A percentile compares a stretch with the other conserved stretches of the same genome.
Evolutionary conservation across 2,888 invertebrate genomes (phyloP).

Genomic region (Acheta domesticus): DNA sequence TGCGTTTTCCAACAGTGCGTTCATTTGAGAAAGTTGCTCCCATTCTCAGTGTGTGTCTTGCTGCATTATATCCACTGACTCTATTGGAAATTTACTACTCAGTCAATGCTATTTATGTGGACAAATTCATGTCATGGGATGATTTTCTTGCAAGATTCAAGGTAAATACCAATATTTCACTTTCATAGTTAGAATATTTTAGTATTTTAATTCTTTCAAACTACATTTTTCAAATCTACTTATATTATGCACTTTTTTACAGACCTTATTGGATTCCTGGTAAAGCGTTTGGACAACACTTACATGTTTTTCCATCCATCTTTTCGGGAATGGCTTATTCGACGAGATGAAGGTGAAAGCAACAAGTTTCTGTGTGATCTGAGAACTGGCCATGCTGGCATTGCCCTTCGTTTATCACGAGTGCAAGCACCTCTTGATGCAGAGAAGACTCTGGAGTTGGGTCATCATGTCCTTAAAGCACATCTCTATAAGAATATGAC

Average conservation of each 20-base stretch:
- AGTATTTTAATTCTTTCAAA: neutral
- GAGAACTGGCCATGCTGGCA: conserved; percentile 85
- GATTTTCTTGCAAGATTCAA: conserved; percentile 88
- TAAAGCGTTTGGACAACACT: conserved; percentile 86
- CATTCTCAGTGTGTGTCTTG: conserved; percentile 84
- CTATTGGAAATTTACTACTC: conserved; percentile 89
- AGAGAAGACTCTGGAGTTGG: conserved; percentile 86
- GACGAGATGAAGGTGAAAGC: conserved; percentile 82
- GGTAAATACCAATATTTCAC: conserved; percentile 42
- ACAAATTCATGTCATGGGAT: conserved; percentile 80
- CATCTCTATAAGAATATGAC: conserved; percentile 87
- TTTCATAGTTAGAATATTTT: neutral
- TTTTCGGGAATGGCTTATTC: conserved; percentile 93
- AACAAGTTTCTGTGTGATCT: conserved; percentile 92
- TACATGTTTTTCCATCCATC: conserved; percentile 98
- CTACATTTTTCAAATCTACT: neutral
- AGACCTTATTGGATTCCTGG: conserved; percentile 77
- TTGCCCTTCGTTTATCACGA: conserved; percentile 85
- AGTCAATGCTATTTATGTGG: conserved; percentile 78
- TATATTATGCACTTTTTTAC: conserved; percentile 36
- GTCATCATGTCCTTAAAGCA: conserved; percentile 94
- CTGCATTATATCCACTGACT: conserved; percentile 86
- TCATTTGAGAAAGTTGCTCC: conserved; percentile 82
- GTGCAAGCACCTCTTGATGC: conserved; percentile 82
- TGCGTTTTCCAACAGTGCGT: conserved; percentile 83